Conservation (phyloP, 2,113 vertebrate species). For the Perca fluviatilis region DNA sequence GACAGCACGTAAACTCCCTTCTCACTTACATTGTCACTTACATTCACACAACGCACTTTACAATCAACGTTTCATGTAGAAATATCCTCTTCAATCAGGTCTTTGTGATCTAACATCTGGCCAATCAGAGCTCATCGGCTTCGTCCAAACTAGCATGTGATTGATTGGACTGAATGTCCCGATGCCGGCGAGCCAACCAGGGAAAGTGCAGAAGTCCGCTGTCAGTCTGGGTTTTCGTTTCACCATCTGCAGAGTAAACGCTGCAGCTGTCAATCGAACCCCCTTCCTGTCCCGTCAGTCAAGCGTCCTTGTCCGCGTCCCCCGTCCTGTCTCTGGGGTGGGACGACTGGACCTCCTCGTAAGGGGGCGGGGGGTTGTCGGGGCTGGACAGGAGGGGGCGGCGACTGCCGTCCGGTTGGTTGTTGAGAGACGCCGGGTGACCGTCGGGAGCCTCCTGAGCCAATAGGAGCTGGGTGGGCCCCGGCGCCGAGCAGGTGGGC, state of each 20-base stretch:
- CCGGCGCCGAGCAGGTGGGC: slow-evolving; percentile 35
- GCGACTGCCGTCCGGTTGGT: slow-evolving; percentile 45
- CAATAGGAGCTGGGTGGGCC: slow-evolving; percentile 82
- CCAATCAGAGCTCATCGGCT: slow-evolving; percentile 51
- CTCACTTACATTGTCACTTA: slow-evolving; percentile 26
- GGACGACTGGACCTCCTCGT: slow-evolving; percentile 74
- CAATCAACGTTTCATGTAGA: slow-evolving; percentile 27
- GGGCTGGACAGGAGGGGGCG: slow-evolving; percentile 48
- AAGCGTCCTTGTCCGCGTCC: slow-evolving; percentile 74
- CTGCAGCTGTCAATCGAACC: slow-evolving; percentile 23
- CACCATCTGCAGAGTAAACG: background rate
- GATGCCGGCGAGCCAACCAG: slow-evolving; percentile 52
- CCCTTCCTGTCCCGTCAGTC: slow-evolving; percentile 22
- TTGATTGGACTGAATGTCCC: slow-evolving; percentile 39
- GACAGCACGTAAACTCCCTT: background rate
- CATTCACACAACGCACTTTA: slow-evolving; percentile 27
- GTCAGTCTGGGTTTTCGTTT: slow-evolving; percentile 11
- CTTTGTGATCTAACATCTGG: background rate
- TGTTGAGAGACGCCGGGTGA: slow-evolving; percentile 36
- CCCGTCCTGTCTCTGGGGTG: slow-evolving; percentile 39
- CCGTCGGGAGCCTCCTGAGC: slow-evolving; percentile 63
- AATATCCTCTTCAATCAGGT: slow-evolving; percentile 4
- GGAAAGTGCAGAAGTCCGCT: slow-evolving; percentile 51
- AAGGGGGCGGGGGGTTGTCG: slow-evolving; percentile 75
- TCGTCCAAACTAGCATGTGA: slow-evolving; percentile 25